A percentile compares a stretch with the other conserved stretches of the same genome.
Conservation (phyloP, 2,113 vertebrate genomes). For the Parotia lawesii region DNA sequence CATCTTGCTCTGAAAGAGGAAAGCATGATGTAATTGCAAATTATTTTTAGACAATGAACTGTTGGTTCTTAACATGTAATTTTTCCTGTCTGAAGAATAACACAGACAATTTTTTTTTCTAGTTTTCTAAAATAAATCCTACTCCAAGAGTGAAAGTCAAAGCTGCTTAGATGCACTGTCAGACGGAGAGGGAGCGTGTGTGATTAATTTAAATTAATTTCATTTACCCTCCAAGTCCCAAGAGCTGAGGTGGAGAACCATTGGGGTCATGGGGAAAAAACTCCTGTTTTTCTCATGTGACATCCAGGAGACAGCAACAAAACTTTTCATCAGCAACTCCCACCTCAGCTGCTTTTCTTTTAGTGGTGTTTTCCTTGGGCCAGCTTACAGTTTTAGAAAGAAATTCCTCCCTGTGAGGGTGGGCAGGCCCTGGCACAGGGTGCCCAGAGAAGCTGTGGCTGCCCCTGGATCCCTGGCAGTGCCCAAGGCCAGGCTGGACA, state of each 20-base stretch:
- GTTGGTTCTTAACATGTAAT: background rate
- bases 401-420: rapidly evolving
- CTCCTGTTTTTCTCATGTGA: background rate
- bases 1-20: background rate
- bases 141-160: background rate
- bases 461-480: background rate
- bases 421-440: background rate
- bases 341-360: background rate
- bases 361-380: background rate
- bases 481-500: background rate
- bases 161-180: background rate
- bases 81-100: background rate
- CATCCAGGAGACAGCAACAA: background rate
- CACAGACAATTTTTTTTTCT: background rate
- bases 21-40: background rate
- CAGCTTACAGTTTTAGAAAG: background rate
- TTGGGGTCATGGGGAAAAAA: background rate
- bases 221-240: background rate
- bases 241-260: background rate
- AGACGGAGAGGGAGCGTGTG: background rate
- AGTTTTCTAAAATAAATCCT: background rate
- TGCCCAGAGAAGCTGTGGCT: background rate
- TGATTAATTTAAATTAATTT: background rate
- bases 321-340: background rate
- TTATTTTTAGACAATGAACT: background rate